These are phyloP conservation scores for Theocolax elegans DNA, from an alignment of 1,140 invertebrate species.

Conservation along the genomic window DNA sequence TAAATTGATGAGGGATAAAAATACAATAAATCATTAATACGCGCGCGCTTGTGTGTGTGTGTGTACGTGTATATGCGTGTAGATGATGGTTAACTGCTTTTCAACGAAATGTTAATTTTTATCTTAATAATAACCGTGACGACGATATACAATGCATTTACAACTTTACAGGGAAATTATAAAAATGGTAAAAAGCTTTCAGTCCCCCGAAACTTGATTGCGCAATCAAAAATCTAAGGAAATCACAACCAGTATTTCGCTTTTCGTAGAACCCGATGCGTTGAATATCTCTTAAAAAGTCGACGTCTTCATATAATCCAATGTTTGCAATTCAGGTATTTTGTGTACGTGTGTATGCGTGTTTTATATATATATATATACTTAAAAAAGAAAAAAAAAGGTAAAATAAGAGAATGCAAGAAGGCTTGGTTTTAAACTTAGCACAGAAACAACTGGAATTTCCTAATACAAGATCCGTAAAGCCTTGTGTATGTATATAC, in stretches of 20 bases:
- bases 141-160: too few relatives aligned
- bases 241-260: not conserved
- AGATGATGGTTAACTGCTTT: too few relatives aligned
- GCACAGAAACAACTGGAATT: slow-evolving; percentile 5
- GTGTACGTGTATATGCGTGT: not conserved
- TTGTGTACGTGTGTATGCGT: not conserved
- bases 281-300: not conserved
- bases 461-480: slow-evolving; percentile 17
- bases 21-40: too few relatives aligned
- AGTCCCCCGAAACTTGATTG: slow-evolving; percentile 1
- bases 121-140: too few relatives aligned
- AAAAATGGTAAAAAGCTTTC: not conserved
- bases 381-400: not conserved
- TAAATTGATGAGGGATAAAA: too few relatives aligned
- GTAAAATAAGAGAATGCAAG: slow-evolving; percentile 10
- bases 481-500: not conserved
- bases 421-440: not conserved
- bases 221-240: slow-evolving; percentile 30
- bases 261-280: slow-evolving; percentile 27
- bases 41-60: not conserved
- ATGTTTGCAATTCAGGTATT: slow-evolving; percentile 19
- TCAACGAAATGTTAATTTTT: too few relatives aligned
- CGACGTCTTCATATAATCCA: not conserved
- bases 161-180: not conserved
- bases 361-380: not conserved